Evolutionary conservation across 2,888 invertebrate genomes (phyloP).

Genomic region (Drosophila multiciliata): DNA sequence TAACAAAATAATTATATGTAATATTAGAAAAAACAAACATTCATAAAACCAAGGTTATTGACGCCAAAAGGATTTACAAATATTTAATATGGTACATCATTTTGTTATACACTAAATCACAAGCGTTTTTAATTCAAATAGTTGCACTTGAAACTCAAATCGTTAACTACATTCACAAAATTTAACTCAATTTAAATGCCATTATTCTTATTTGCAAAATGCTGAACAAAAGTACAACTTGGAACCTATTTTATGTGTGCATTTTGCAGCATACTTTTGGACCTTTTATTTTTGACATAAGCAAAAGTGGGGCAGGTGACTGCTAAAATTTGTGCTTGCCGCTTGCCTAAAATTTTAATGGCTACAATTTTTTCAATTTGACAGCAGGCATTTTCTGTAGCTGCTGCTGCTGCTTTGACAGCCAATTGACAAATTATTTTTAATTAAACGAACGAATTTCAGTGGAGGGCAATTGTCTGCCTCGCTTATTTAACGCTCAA

Average conservation of each 20-base stretch:
- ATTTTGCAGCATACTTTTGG: not conserved
- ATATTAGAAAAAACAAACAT: not conserved
- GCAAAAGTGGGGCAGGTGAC: not conserved
- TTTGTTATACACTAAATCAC: not conserved
- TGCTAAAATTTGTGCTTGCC: not conserved
- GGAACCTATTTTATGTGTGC: not conserved
- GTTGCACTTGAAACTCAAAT: not conserved
- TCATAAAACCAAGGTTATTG: not conserved
- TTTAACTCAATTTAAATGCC: not conserved
- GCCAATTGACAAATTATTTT: constrained; percentile 62
- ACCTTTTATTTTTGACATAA: not conserved
- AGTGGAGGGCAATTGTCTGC: constrained; percentile 8
- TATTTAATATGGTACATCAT: not conserved
- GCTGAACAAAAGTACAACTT: not conserved
- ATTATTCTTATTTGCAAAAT: not conserved
- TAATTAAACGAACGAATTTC: constrained; percentile 57
- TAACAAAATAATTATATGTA: not conserved
- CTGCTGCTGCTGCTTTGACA: not conserved
- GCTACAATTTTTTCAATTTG: not conserved
- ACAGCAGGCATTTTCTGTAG: not conserved
- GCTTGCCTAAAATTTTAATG: not conserved
- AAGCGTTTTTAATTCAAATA: not conserved
- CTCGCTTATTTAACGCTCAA: not conserved
- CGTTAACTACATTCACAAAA: not conserved
- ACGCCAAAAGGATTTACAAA: not conserved